Base-by-base conservation (phyloP, 1,140 invertebrate species). In the Dermatophagoides farinae region DNA sequence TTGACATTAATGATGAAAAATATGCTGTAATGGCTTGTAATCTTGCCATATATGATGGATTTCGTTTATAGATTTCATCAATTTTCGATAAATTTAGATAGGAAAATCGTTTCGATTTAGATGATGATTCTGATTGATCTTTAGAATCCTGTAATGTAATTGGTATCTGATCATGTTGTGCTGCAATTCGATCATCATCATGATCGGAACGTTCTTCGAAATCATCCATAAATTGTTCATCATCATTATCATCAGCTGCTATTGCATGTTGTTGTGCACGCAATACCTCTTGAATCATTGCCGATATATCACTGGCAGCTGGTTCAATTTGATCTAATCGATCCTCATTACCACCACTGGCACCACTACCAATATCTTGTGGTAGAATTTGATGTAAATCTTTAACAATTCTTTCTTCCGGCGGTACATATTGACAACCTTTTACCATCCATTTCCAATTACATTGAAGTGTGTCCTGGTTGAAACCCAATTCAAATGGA, bases 361-460 rank as follows among this genome's bases (percentile, higher is more conserved):
- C 31, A 11, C 6, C 25, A 2, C n/a, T 8, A 39, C 22, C 22
- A 55, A 38, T 18, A 43, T 31, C 31, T 23, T 47, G 43, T 20
- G 25, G 37, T n/a, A 55, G n/a, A 59, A 59, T 51, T 23, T 63
- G 14, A 11, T 39, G 12, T 20, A 41, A 40, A 59, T 57, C 58
- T 39, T 52, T 62, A 18, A 62, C 58, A 43, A 55, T 62, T 14
- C 31, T 22, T 16, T 55, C 46, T 49, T 61, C 60, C 4, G 55
- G 43, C 6, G 40, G 41, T 10, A 62, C 31, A 23, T 31, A 38
- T 47, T 76, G 77, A 67, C 84, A 86, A 47, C 74, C 77, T 0
- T 79, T 77, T 6, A 86, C 83, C 44, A 83, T 68, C 83, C 84
- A 86, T 0, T 83, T 81, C 85, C 85, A 88, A 69, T 86, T 83